Evolutionary conservation across 2,888 invertebrate species (phyloP).

Genomic region (Drosophila picticornis): DNA sequence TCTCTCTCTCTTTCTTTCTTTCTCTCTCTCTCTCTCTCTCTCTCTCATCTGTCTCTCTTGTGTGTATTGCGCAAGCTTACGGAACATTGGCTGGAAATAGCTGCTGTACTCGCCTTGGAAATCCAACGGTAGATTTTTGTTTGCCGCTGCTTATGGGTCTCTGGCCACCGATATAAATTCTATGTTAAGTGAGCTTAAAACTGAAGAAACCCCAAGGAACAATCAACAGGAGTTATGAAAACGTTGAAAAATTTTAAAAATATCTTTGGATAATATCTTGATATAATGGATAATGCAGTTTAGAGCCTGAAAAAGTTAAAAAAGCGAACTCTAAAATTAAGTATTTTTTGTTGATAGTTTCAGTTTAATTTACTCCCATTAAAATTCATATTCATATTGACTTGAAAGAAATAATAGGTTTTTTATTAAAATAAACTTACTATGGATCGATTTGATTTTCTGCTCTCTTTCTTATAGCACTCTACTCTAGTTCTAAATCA

Average conservation of each 20-base stretch:
- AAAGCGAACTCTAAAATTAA: neutral
- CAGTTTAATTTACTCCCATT: neutral
- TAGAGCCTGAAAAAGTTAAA: neutral
- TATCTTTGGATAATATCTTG: too few species aligned
- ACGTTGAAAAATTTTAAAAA: too few species aligned
- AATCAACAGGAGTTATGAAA: neutral
- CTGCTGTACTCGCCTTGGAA: slow-evolving; percentile 45
- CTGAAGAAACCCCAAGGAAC: neutral
- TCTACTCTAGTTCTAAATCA: neutral
- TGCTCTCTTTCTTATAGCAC: neutral
- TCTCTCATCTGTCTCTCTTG: slow-evolving; percentile 2
- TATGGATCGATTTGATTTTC: neutral
- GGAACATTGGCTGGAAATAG: slow-evolving; percentile 45
- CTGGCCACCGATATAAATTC: slow-evolving; percentile 5
- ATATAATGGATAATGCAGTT: too few species aligned
- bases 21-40: neutral
- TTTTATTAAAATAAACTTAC: neutral
- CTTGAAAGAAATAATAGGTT: neutral
- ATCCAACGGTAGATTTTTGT: neutral
- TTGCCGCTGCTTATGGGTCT: neutral
- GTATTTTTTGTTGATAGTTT: neutral
- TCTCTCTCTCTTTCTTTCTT: neutral
- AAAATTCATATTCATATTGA: neutral
- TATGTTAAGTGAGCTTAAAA: slow-evolving; percentile 4
- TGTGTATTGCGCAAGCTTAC: slow-evolving; percentile 43